Evolutionary conservation across 2,113 vertebrate genomes (phyloP).

Genomic region (Alosa alosa): DNA sequence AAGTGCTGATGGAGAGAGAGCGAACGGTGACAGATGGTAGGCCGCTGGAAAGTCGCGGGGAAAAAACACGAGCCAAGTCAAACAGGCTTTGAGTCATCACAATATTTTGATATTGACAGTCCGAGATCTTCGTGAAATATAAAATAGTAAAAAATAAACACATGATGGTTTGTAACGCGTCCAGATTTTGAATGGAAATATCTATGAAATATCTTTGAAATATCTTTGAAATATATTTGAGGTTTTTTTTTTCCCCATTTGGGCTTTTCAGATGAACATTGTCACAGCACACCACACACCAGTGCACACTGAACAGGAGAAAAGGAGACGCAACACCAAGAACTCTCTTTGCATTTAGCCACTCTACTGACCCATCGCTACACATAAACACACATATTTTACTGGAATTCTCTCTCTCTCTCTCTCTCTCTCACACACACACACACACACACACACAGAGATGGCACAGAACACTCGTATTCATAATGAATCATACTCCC

Average conservation of each 20-base stretch:
- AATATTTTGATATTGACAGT: not conserved
- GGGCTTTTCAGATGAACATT: not conserved
- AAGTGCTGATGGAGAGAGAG: not conserved
- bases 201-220: too few species aligned
- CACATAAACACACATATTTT: not conserved
- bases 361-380: not conserved
- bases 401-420: too few species aligned
- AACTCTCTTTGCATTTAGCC: not conserved
- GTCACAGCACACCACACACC: not conserved
- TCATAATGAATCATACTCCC: not conserved
- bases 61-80: not conserved
- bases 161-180: not conserved
- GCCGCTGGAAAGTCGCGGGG: not conserved
- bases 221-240: too few species aligned
- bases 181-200: too few species aligned
- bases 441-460: not conserved
- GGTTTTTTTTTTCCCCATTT: too few species aligned
- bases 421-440: not conserved
- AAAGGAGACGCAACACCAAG: not conserved
- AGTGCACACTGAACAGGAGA: not conserved
- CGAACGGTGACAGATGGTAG: not conserved
- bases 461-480: not conserved
- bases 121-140: not conserved
- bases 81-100: not conserved
- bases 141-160: not conserved